Conservation (phyloP, 2,113 vertebrate species). For the Anolis sagrei region DNA sequence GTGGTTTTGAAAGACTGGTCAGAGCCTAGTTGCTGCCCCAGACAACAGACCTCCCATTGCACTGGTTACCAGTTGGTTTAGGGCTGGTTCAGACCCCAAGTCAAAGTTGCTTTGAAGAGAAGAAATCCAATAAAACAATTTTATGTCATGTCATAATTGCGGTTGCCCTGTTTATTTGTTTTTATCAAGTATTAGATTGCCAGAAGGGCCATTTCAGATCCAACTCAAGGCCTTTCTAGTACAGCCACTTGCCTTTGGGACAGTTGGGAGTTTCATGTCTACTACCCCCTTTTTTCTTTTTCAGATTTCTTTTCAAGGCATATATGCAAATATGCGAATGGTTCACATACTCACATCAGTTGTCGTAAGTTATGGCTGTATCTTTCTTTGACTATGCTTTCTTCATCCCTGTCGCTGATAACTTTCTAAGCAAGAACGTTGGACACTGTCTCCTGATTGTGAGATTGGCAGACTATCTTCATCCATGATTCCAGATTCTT, state of each 20-base stretch:
- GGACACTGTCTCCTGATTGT: not conserved
- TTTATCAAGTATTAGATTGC: too few relatives aligned
- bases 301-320: conserved; percentile 95
- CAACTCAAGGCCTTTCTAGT: too few relatives aligned
- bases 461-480: too few relatives aligned
- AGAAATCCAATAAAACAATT: too few relatives aligned
- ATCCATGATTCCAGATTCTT: not conserved
- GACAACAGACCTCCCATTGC: not conserved
- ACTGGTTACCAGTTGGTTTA: not conserved
- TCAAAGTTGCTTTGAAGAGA: not conserved
- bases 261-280: conserved; percentile 9
- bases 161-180: not conserved
- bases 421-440: not conserved
- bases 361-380: conserved; percentile 86
- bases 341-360: conserved; percentile 98
- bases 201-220: too few relatives aligned
- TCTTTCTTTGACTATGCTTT: not conserved
- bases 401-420: not conserved
- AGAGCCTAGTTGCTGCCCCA: not conserved
- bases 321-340: conserved; percentile 99
- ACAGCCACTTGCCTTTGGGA: too few relatives aligned
- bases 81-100: not conserved
- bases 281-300: conserved; percentile 52
- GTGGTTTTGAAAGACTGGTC: not conserved
- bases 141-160: not conserved